Evolutionary conservation across 2,797 vertebrate species (phyloP), one percentile per base, ranked within the genome.

Genomic region (Peromyscus eremicus): DNA sequence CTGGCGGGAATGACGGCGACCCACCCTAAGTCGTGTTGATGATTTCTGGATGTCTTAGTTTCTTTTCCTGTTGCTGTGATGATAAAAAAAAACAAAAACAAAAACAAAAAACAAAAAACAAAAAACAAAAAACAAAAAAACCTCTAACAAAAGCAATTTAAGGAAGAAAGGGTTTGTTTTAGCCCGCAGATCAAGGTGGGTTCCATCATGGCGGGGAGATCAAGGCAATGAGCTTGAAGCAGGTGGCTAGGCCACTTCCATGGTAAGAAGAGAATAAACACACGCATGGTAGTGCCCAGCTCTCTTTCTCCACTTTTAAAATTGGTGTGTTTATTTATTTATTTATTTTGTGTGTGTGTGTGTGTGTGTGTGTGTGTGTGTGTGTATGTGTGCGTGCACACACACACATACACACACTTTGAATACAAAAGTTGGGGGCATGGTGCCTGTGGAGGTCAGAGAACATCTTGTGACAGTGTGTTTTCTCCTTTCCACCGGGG

Each of bases 271-370:
- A 40, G n/a, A 57, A 13, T 21, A 43, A 57, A 27, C 23, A 13
- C 21, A 9, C 3, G 0, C 10, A 12, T 13, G 25, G n/a, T 11
- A 1, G 4, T 40, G n/a, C n/a, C 14, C n/a, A 40, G n/a, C n/a
- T 12, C 25, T 32, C 14, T 55, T 71, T 19, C 23, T 37, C 46
- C 25, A 4, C 21, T 52, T 85, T 32, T 25, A 52, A 66, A 84
- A 85, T 23, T 23, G 25, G 40, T 49, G 6, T 85, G 37, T 49
- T 29, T 34, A 21, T 49, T 40, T 62, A 49, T 34, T 17, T 62
- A 46, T 34, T 14, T 66, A 13, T 34, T 84, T 14, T 6, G 14
- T 84, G 43, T 71, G 70, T 71, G n/a, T 68, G 32, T 68, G 29
- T 68, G 32, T 68, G 64, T n/a, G 32, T 80, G 32, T 55, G 2